Conservation (phyloP, 2,888 invertebrate genomes). For the Thera britannica region DNA sequence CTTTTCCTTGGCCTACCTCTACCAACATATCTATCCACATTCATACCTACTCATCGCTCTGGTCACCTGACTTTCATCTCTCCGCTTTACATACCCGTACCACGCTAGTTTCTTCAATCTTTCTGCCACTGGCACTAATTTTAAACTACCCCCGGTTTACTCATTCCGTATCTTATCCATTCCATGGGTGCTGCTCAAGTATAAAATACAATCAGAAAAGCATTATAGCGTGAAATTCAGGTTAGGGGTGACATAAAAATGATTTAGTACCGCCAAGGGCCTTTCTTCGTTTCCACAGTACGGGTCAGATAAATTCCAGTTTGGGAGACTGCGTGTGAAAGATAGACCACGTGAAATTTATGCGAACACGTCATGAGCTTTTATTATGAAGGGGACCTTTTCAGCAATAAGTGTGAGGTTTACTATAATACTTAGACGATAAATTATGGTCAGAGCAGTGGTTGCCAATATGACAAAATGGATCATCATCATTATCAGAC, state of each 20-base stretch:
- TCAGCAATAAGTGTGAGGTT: slow-evolving; percentile 17
- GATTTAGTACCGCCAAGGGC: slow-evolving; percentile 61
- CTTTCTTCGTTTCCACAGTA: slow-evolving; percentile 47
- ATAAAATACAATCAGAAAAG: slow-evolving; percentile 40
- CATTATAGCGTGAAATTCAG: slow-evolving; percentile 55
- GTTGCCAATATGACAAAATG: not conserved
- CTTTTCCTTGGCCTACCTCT: too few relatives aligned
- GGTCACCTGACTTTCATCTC: too few relatives aligned
- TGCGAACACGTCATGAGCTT: slow-evolving; percentile 38
- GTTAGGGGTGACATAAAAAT: slow-evolving; percentile 55
- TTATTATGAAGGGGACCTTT: slow-evolving; percentile 35
- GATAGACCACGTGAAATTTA: slow-evolving; percentile 55
- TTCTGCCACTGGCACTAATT: too few relatives aligned
- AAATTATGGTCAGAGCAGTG: not conserved
- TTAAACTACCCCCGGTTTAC: too few relatives aligned
- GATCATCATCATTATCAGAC: not conserved
- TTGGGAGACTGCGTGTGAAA: slow-evolving; percentile 62
- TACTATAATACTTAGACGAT: slow-evolving; percentile 6
- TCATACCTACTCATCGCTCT: too few relatives aligned
- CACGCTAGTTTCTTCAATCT: too few relatives aligned
- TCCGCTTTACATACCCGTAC: too few relatives aligned
- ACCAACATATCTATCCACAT: too few relatives aligned
- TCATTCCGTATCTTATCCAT: not conserved
- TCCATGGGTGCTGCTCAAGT: not conserved
- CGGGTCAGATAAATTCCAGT: slow-evolving; percentile 65